Percentiles rank a stretch among this genome's conserved stretches.
These are phyloP conservation scores for Ciconia nigra DNA, from an alignment of 2,797 vertebrate genomes.

Conservation along the genomic window DNA sequence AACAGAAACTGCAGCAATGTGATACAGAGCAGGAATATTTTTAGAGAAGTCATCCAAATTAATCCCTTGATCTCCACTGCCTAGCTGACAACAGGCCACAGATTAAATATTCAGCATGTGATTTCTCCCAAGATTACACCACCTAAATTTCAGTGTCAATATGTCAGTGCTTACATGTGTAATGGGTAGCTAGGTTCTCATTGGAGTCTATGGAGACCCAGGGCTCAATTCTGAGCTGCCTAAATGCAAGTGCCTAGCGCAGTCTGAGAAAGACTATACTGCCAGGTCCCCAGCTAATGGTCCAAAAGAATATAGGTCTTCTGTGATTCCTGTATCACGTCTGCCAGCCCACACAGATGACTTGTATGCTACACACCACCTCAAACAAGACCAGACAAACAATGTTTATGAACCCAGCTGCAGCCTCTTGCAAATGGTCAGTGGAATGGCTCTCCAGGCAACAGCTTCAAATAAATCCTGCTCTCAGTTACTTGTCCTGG, in stretches of 20 bases:
- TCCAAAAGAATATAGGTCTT: background rate
- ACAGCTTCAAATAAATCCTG: background rate
- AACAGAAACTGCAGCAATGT: background rate
- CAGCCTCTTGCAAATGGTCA: background rate
- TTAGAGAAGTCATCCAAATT: background rate
- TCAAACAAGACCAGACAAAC: background rate
- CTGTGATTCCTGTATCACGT: background rate
- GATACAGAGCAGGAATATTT: background rate
- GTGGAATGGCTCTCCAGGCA: background rate
- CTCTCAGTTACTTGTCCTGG: background rate
- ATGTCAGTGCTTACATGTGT: background rate
- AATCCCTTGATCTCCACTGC: background rate
- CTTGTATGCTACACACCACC: background rate
- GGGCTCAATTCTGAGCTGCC: background rate
- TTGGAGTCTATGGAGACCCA: background rate
- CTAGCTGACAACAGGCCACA: background rate
- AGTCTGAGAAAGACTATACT: background rate
- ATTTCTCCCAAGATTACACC: background rate
- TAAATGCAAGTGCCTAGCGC: background rate
- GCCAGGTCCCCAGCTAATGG: background rate
- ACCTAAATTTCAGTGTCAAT: background rate
- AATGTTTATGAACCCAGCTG: background rate
- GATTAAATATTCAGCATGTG: background rate
- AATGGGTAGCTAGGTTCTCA: background rate
- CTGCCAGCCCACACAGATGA: background rate